These are phyloP conservation scores for Limonius californicus DNA, from an alignment of 1,140 invertebrate genomes.

Conservation along the genomic window DNA sequence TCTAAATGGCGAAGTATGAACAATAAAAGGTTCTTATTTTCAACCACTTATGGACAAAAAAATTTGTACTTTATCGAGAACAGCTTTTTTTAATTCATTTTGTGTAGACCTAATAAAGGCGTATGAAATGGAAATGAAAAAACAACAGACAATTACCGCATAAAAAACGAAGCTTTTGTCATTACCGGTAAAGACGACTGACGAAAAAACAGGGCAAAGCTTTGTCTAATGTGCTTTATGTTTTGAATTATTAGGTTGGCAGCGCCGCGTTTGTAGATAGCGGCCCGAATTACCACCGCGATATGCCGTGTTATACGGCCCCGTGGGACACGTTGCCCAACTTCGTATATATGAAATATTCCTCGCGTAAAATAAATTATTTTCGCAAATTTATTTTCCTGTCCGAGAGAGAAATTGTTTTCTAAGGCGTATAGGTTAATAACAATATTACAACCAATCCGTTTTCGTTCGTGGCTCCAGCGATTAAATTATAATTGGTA, in stretches of 20 bases:
- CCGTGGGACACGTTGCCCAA: neutral
- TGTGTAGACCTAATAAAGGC: neutral
- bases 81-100: neutral
- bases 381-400: neutral
- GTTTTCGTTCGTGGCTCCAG: no score
- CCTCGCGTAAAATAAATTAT: neutral
- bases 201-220: neutral
- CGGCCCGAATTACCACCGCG: neutral
- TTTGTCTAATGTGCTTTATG: neutral
- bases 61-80: no score
- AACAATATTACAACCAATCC: no score
- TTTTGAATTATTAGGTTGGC: conserved; percentile 1
- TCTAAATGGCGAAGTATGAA: no score
- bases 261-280: neutral
- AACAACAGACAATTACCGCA: neutral
- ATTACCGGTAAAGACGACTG: neutral
- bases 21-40: no score
- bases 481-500: no score
- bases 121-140: neutral
- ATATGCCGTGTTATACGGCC: neutral
- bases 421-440: no score
- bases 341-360: neutral
- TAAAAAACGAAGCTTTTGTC: neutral
- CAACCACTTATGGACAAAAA: no score
- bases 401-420: neutral